Evolutionary conservation across 2,797 vertebrate genomes (phyloP).

Genomic region (Melanotaenia trifasciata): DNA sequence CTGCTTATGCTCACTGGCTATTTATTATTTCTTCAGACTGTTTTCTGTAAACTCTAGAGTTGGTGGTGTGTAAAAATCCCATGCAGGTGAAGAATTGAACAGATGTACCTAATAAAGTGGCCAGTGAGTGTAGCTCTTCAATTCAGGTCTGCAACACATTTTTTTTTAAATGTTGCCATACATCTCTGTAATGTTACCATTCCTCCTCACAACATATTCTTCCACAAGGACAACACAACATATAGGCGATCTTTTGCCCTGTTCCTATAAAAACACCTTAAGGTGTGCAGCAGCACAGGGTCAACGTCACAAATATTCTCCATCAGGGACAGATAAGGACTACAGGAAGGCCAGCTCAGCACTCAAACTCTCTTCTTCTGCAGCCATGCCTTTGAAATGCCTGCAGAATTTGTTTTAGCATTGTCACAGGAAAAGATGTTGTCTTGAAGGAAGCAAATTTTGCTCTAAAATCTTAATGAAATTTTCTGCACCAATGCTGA

Average conservation of each 20-base stretch:
- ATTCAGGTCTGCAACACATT: neutral
- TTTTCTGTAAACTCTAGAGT: too few species aligned
- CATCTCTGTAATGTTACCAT: neutral
- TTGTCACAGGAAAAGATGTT: neutral
- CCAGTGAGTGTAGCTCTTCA: too few species aligned
- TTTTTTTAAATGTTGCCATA: neutral
- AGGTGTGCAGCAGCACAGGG: too few species aligned
- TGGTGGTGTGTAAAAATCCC: too few species aligned
- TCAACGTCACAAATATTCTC: neutral
- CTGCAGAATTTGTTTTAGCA: neutral
- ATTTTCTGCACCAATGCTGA: too few species aligned
- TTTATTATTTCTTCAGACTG: too few species aligned
- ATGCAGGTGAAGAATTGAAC: too few species aligned
- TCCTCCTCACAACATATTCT: neutral
- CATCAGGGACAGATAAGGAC: neutral
- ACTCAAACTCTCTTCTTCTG: neutral
- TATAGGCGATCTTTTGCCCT: too few species aligned
- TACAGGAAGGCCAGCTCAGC: neutral
- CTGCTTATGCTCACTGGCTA: too few species aligned
- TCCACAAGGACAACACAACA: too few species aligned
- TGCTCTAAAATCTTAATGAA: neutral
- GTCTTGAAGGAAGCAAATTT: neutral
- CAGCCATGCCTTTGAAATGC: neutral
- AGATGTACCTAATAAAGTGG: too few species aligned
- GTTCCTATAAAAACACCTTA: too few species aligned